Base-by-base conservation (phyloP, 1,140 invertebrate species). In the Sinonovacula constricta region DNA sequence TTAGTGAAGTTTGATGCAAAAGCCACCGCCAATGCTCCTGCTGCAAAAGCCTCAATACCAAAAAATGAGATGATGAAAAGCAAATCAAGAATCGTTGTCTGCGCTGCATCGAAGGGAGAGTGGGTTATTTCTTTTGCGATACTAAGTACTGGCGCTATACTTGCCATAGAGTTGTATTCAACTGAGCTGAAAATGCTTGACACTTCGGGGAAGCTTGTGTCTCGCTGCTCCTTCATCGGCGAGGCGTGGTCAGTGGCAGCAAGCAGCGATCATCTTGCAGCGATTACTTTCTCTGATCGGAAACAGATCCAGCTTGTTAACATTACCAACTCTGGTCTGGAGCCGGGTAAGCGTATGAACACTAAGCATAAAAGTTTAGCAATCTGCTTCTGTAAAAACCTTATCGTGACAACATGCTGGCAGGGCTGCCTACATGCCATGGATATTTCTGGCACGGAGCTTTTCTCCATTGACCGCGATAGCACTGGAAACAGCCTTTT, bases 321-420 rank as follows among this genome's bases (percentile, higher is more conserved):
- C 28, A 54, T 76, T 12, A 54, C n/a, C 30, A 54, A 56, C 10
- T 28, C 59, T 2, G 62, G 49, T 36, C 33, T 76, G 7, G 34
- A 45, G 18, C 15, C 18, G 1, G 63, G 63, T 3, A 76, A 57
- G 26, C 54, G 24, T 18, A 15, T 76, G 2, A 67, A 28, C 45
- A 67, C 72, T 10, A 59, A 63, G 1, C 72, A 76, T 33, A 66
- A 67, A 56, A 66, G 63, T 30, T 7, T 76, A 7, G 49, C 72
- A 0, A 54, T 76, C 5, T 76, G 72, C 28, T 76, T 76, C 22
- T 49, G 51, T 0, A 65, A 39, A 14, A 56, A 59, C 36, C n/a
- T 67, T 24, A 65, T 76, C 33, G 72, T 51, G 10, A 54, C 72
- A 18, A 57, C 72, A 53, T 76, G 72, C 54, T 76, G 72, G 72